Evolutionary conservation across 2,888 invertebrate species (phyloP).

Genomic region (Acleris laterana): DNA sequence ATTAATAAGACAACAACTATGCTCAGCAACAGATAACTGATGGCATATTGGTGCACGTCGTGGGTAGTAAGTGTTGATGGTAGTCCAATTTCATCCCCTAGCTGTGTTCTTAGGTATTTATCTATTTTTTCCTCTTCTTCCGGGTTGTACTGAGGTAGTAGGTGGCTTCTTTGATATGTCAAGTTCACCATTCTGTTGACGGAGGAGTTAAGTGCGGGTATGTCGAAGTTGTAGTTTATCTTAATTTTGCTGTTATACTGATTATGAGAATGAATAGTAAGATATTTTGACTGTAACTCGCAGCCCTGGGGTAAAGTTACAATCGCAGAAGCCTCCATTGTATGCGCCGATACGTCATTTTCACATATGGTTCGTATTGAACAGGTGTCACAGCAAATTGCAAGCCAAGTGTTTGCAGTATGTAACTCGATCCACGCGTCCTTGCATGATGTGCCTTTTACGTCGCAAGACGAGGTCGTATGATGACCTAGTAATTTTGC

Average conservation of each 20-base stretch:
- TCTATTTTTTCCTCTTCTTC: not conserved
- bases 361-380: conserved; percentile 36
- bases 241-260: conserved; percentile 15
- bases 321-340: conserved; percentile 32
- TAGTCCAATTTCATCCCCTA: not conserved
- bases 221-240: conserved; percentile 7
- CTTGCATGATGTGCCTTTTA: conserved; percentile 26
- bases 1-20: not conserved
- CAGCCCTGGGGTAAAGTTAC: conserved; percentile 37
- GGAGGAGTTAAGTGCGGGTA: conserved; percentile 8
- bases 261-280: conserved; percentile 36
- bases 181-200: conserved; percentile 23
- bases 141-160: not conserved
- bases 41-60: not conserved
- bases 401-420: conserved; percentile 38
- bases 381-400: conserved; percentile 36
- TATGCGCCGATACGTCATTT: conserved; percentile 34
- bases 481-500: conserved; percentile 39
- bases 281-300: conserved; percentile 33
- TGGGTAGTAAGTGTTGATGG: not conserved
- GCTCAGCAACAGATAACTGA: not conserved
- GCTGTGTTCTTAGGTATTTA: not conserved
- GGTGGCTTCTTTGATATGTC: not conserved
- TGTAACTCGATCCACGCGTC: conserved; percentile 22
- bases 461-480: conserved; percentile 28